A percentile compares a stretch with the other conserved stretches of the same genome.
Evolutionary conservation across 2,797 vertebrate species (phyloP).

Genomic region (Hydrolagus colliei): DNA sequence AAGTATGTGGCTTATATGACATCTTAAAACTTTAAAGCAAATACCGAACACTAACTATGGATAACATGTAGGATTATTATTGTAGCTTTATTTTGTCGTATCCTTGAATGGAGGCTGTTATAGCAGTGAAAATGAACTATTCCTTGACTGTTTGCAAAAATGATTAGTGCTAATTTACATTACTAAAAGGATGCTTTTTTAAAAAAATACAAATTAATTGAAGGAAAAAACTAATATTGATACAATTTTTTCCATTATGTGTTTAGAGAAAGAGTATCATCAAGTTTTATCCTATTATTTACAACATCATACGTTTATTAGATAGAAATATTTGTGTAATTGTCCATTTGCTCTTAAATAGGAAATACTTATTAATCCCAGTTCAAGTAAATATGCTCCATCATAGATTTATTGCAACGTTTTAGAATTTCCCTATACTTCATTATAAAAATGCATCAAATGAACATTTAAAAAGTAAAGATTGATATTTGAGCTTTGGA

Average conservation of each 20-base stretch:
- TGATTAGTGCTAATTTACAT: background rate
- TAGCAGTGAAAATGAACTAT: background rate
- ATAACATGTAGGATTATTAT: background rate
- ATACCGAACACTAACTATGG: background rate
- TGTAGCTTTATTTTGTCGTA: background rate
- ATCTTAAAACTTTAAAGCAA: too few species aligned
- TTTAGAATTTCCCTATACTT: background rate
- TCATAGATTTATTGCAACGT: background rate
- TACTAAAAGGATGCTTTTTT: background rate
- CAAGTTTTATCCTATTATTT: background rate
- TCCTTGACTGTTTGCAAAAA: background rate
- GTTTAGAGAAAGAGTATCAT: background rate
- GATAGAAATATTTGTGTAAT: background rate
- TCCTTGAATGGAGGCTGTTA: background rate
- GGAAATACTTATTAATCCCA: background rate
- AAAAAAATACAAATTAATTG: background rate
- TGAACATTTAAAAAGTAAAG: background rate
- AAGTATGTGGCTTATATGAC: background rate
- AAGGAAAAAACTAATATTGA: background rate
- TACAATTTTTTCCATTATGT: background rate
- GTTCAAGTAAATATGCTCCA: background rate
- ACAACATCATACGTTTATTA: background rate
- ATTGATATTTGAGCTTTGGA: background rate
- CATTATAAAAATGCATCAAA: background rate
- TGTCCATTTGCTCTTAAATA: constrained; percentile 6